These are phyloP conservation scores for Drymodes brunneopygia DNA, from an alignment of 2,113 vertebrate species.

Conservation along the genomic window DNA sequence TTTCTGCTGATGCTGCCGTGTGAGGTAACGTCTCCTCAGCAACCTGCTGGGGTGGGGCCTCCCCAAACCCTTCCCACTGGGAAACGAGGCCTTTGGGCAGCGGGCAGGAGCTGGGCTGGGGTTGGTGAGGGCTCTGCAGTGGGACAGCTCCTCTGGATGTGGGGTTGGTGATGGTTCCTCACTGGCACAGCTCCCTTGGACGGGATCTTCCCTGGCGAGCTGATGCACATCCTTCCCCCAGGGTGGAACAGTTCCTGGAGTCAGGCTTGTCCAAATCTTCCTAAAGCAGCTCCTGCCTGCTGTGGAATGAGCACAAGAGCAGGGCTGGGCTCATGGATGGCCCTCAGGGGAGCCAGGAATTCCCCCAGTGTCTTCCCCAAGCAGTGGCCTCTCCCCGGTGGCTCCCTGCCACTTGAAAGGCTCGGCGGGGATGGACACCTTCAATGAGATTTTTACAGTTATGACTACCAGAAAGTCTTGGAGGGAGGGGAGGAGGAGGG, in stretches of 20 bases:
- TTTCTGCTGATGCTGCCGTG: conserved; percentile 21
- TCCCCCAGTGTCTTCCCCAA: neutral
- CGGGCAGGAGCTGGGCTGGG: neutral
- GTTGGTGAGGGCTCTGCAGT: neutral
- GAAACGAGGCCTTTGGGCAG: neutral
- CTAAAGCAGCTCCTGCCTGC: neutral
- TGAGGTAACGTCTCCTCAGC: conserved; percentile 31
- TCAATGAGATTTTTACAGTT: neutral
- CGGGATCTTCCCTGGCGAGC: neutral
- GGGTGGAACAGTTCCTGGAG: neutral
- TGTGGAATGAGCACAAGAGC: neutral
- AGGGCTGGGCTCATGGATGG: neutral
- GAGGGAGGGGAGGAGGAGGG: neutral
- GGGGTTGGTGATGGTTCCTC: neutral
- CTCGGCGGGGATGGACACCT: neutral
- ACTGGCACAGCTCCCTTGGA: neutral
- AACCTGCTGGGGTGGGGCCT: conserved; percentile 6
- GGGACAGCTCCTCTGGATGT: neutral
- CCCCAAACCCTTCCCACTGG: neutral
- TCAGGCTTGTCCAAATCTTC: neutral
- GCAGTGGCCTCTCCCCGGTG: neutral
- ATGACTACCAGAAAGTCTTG: neutral
- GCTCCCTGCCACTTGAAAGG: neutral
- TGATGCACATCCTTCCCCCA: neutral
- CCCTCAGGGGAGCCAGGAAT: neutral